Evolutionary conservation across 2,888 invertebrate genomes (phyloP), one percentile per base, ranked within the genome.

Genomic region (Tinea trinotella): DNA sequence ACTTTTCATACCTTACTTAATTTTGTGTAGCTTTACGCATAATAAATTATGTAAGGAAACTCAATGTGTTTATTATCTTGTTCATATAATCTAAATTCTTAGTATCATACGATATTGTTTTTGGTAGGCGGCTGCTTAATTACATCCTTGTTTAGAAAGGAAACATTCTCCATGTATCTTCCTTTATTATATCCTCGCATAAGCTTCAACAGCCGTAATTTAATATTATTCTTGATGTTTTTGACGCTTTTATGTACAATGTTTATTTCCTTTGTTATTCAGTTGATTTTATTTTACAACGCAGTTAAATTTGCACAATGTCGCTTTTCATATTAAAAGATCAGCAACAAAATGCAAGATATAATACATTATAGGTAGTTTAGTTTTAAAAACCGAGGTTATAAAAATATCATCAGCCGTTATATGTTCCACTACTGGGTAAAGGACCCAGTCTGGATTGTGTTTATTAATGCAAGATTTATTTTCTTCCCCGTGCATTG

Each of bases 61-160:
- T 5, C 44, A 19, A 46, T 17, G 10, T 46, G 19, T 46, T 46
- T 46, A 19, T 46, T 19, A 19, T 18, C 19, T 17, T n/a, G n/a
- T n/a, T 3, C 46, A 2, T 9, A 46, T 46, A 46, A 46, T 46
- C 46, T 46, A 46, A 17, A 46, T 46, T 19, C 19, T 46, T 46
- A 10, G n/a, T 46, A 19, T 40, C 46, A 19, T 46, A 46, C 18
- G 46, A 46, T n/a, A 40, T 19, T 9, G 46, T 17, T 19, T 46
- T 46, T 46, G 46, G 46, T 19, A 19, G 18, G 19, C 19, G 40
- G 18, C n/a, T 46, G 46, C 46, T 46, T 46, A 46, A 46, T 46
- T 46, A 46, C 46, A 19, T 19, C 46, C 46, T 46, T 46, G 46
- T 46, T 46, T 46, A 9, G 17, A 46, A 19, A 46, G 46, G 19